phyloP scores from a whole-genome alignment of 2,888 invertebrate species.

The Conus canariensis region DNA sequence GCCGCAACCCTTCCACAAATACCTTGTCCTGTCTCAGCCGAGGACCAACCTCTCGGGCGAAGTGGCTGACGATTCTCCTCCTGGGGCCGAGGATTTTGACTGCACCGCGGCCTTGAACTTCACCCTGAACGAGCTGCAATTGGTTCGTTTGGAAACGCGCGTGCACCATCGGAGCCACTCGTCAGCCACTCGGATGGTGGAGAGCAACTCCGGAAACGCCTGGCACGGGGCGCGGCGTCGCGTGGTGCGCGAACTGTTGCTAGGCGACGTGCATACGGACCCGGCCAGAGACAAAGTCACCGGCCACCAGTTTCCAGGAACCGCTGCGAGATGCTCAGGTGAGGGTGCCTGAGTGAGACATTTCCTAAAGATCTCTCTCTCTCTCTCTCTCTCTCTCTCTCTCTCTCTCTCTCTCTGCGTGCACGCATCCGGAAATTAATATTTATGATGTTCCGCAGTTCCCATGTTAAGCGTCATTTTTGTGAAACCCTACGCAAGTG shows the following conservation, averaged over 20 bases:
- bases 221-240: background rate
- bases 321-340: conserved; percentile 80
- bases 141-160: conserved; percentile 80
- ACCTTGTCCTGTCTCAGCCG: conserved; percentile 51
- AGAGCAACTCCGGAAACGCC: background rate
- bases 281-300: conserved; percentile 79
- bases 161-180: conserved; percentile 45
- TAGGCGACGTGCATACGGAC: conserved; percentile 82
- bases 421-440: no score
- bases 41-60: background rate
- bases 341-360: conserved; percentile 47
- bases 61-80: conserved; percentile 32
- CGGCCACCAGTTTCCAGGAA: conserved; percentile 82
- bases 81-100: conserved; percentile 67
- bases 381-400: background rate
- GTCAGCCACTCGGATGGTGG: background rate
- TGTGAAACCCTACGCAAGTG: no score
- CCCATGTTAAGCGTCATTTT: no score
- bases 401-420: background rate
- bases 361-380: no score
- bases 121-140: conserved; percentile 82
- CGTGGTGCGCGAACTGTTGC: conserved; percentile 74
- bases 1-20: conserved; percentile 73
- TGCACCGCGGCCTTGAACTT: conserved; percentile 81
- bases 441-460: no score